Conservation (phyloP, 2,797 vertebrate genomes). For the Heliangelus exortis region DNA sequence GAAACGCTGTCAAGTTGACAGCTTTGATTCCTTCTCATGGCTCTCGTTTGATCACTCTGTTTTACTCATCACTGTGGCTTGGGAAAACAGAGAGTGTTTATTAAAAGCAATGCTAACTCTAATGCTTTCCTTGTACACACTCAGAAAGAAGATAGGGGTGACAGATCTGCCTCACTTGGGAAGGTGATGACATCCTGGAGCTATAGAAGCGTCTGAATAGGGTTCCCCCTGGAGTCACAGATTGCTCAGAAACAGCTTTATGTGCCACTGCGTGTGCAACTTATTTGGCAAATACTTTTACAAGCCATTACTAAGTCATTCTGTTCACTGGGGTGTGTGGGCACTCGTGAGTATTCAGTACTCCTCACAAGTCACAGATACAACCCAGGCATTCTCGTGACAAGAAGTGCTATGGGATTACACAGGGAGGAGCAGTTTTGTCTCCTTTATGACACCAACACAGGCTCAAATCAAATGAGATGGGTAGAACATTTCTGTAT, state of each 20-base stretch:
- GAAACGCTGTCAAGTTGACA: neutral
- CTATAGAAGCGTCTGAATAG: neutral
- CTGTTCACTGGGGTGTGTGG: neutral
- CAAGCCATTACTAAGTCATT: neutral
- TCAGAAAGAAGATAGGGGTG: neutral
- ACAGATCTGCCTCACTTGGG: accelerated
- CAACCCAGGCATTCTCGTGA: neutral
- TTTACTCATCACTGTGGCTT: neutral
- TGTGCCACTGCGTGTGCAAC: neutral
- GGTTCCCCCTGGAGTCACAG: neutral
- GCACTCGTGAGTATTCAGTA: neutral
- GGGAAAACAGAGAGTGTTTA: neutral
- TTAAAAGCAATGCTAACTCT: neutral
- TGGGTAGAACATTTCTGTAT: neutral
- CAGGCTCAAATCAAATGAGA: neutral
- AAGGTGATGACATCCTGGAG: neutral
- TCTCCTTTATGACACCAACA: neutral
- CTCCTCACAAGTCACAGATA: neutral
- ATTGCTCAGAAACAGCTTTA: neutral
- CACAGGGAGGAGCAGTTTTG: neutral
- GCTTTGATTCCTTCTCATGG: neutral
- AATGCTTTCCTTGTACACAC: neutral
- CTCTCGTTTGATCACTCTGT: neutral
- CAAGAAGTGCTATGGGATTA: neutral
- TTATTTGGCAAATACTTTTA: neutral